Base-by-base conservation (phyloP, 1,140 invertebrate genomes). In the Liolophura sinensis region DNA sequence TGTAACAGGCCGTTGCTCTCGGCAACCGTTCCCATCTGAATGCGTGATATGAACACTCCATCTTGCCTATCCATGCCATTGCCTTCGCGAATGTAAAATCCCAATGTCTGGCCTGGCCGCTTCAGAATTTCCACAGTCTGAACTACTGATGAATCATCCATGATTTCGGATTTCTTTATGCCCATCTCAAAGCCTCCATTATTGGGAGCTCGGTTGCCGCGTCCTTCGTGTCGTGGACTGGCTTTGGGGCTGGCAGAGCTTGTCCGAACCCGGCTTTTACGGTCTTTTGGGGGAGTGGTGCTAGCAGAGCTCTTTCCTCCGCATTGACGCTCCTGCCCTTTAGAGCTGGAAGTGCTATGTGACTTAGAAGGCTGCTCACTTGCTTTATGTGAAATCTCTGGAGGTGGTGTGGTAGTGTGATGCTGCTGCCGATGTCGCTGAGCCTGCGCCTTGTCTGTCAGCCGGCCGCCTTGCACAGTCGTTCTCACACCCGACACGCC, bases 101-200 rank as follows among this genome's bases (percentile, higher is more conserved):
- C 97, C 60, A 99, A 87, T 9, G 96, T 98, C 86, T 99, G 97
- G 25, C 97, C 97, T 1, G 97, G 97, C 75, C 97, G 89, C 86
- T 99, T 99, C 68, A 99, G 96, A 78, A 99, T 99, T 87, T 99
- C 97, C 69, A 99, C 95, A 79, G 98, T 92, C 85, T 97, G 92
- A 57, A 96, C 92, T 72, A 91, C 76, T 59, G 75, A 79, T 51
- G 75, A 78, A 62, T 83, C 79, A 73, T 82, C 80, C 71, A 79
- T 72, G 57, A 80, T 74, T 62, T 78, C 76, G 70, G 82, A 80
- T 59, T 75, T 81, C 72, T 83, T 83, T 77, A 83, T 83, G 65
- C 81, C 80, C 81, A 83, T 83, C 64, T 83, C 80, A 62, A 78
- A 73, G 60, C 68, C 77, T 51, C 69, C 68, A 58, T n/a, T 51